These are phyloP conservation scores for Eumaeus atala DNA, from an alignment of 1,140 invertebrate genomes.

Conservation along the genomic window DNA sequence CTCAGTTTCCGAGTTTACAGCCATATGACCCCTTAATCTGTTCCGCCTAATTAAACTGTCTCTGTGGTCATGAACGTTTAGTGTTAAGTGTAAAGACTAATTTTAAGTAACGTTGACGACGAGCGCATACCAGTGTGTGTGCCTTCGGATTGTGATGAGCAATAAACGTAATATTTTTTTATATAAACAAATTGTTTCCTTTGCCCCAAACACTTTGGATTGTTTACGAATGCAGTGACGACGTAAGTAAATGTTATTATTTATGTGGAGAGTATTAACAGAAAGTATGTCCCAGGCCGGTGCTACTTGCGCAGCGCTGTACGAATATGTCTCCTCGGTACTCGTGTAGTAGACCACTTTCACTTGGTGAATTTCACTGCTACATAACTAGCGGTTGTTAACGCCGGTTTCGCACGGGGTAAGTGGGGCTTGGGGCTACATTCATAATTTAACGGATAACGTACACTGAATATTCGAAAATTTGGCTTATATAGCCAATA, in stretches of 20 bases:
- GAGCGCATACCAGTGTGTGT: slow-evolving; percentile 66
- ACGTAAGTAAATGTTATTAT: slow-evolving; percentile 7
- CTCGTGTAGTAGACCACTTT: slow-evolving; percentile 59
- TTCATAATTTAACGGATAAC: slow-evolving; percentile 10
- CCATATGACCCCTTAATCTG: slow-evolving; percentile 60
- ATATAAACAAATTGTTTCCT: slow-evolving; percentile 39
- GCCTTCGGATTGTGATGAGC: slow-evolving; percentile 69
- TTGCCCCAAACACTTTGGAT: slow-evolving; percentile 17
- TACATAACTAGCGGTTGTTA: slow-evolving; percentile 51
- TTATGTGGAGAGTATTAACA: background rate
- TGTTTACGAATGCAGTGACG: background rate
- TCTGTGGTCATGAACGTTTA: slow-evolving; percentile 11
- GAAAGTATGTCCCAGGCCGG: slow-evolving; percentile 27
- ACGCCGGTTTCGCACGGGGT: slow-evolving; percentile 24
- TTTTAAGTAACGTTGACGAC: slow-evolving; percentile 55
- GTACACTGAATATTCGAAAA: background rate
- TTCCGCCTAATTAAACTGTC: slow-evolving; percentile 49
- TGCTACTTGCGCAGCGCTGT: slow-evolving; percentile 32
- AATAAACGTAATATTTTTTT: slow-evolving; percentile 71
- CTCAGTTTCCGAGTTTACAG: slow-evolving; percentile 46
- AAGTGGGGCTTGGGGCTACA: slow-evolving; percentile 17
- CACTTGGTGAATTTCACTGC: slow-evolving; percentile 58
- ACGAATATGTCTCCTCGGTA: slow-evolving; percentile 33
- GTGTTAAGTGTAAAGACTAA: slow-evolving; percentile 17
- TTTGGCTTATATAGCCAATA: background rate